Evolutionary conservation across 64 coral and sea anemone species (phyloP).

Genomic region (Montipora foliosa): DNA sequence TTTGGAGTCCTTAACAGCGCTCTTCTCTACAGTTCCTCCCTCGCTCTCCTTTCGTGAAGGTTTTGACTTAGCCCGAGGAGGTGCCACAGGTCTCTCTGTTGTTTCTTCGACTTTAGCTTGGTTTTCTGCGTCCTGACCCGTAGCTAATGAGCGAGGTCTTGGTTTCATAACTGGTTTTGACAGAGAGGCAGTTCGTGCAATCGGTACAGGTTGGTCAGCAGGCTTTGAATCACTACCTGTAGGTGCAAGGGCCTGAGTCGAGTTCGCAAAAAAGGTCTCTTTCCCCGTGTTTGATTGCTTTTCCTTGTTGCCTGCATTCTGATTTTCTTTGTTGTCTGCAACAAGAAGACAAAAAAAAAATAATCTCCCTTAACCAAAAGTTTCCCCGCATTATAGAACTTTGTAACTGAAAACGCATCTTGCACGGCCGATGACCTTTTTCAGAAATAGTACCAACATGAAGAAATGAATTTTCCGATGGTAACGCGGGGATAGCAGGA

Average conservation of each 20-base stretch:
- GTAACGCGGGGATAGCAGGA: no score
- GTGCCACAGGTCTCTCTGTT: conserved; percentile 30
- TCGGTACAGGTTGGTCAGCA: neutral
- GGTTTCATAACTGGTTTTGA: conserved; percentile 55
- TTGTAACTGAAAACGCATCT: no score
- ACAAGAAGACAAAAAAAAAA: neutral
- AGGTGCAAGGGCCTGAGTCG: neutral
- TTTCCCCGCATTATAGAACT: neutral
- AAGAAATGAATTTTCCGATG: no score
- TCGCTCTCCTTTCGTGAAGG: neutral
- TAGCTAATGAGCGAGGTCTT: conserved; percentile 51
- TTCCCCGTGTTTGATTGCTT: neutral
- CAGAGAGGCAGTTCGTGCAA: neutral
- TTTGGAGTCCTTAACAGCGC: neutral
- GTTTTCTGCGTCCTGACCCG: neutral
- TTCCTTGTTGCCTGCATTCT: neutral
- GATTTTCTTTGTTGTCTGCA: neutral
- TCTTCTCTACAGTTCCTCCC: neutral
- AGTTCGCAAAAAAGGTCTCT: neutral
- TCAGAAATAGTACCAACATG: no score
- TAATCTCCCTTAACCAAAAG: neutral
- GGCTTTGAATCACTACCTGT: neutral
- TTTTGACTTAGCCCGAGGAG: conserved; percentile 55
- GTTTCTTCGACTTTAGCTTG: neutral
- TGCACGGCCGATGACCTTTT: no score